phyloP scores from a whole-genome alignment of 2,113 vertebrate species.

The Enhydra lutris region DNA sequence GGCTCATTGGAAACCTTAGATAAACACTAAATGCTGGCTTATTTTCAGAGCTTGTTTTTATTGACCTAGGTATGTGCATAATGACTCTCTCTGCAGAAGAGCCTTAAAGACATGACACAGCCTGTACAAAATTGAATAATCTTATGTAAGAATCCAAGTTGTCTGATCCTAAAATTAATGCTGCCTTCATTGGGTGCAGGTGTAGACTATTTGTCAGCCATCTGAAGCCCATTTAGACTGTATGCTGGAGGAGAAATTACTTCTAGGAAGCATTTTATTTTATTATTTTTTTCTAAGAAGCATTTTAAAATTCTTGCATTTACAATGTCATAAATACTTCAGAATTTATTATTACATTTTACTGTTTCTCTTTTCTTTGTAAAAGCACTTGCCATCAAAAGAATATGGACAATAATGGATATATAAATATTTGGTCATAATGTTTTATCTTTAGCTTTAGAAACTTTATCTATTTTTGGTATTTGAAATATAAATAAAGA shows the following conservation, averaged over 20 bases:
- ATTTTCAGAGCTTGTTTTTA: not conserved
- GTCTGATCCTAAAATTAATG: not conserved
- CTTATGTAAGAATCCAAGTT: not conserved
- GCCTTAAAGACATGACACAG: not conserved
- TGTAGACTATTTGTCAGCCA: not conserved
- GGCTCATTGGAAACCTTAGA: not conserved
- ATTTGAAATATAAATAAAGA: not conserved
- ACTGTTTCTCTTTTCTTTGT: not conserved
- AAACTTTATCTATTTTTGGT: not conserved
- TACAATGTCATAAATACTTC: not conserved
- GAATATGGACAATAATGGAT: not conserved
- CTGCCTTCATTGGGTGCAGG: not conserved
- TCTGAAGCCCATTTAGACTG: not conserved
- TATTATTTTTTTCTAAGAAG: not conserved
- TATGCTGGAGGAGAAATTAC: not conserved
- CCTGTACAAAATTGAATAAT: not conserved
- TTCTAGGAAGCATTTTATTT: not conserved
- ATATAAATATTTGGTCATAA: not conserved
- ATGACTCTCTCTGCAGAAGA: not conserved
- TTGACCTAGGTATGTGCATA: not conserved
- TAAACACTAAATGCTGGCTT: not conserved
- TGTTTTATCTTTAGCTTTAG: constrained; percentile 14
- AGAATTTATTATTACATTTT: not conserved
- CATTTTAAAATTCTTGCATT: not conserved
- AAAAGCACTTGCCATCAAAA: not conserved